Base-by-base conservation (phyloP, 2,797 vertebrate species). In the Darevskia nairensis region DNA sequence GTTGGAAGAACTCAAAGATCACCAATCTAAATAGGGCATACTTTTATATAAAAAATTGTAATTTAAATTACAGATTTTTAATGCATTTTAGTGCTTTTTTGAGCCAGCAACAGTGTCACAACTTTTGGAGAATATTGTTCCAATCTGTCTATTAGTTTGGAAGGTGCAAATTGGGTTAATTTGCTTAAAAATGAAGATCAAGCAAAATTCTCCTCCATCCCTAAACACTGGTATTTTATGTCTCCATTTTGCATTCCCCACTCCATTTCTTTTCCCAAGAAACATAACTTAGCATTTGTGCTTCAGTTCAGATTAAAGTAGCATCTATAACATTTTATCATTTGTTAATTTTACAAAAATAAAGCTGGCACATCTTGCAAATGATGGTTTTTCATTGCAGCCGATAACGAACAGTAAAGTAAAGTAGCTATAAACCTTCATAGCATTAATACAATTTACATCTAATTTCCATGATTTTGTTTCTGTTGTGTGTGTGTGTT, bases 341-440 rank as follows among this genome's bases (percentile, higher is more conserved):
- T 89, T 85, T 39, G 59, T 78, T 80, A 29, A 35, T 86, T 91
- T 88, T 83, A 0, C 2, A 71, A 90, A 1, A 8, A 81, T 23
- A 39, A 89, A 59, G 0, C 32, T 23, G 80, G 0, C 4, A 27
- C 4, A 19, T 23, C 0, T 32, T 27, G 0, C 46, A 72, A 0
- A 17, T 59, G 39, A 89, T 46, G 25, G 25, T 46, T 44, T 0
- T 1, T 6, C 32, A 74, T 80, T 3, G 0, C 68, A 17, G 81
- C 46, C 32, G 1, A 2, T 81, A 89, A 55, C 81, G 82, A 91
- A 82, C 87, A 61, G 11, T n/a, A 0, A 80, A 44, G 35, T 84
- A 0, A 4, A 80, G 1, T 13, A n/a, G 32, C 3, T 88, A 21
- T 13, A 68, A 86, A 84, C 68, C 74, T 46, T 1, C 1, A 76